phyloP scores from a whole-genome alignment of 2,797 vertebrate species.

The Masticophis lateralis region DNA sequence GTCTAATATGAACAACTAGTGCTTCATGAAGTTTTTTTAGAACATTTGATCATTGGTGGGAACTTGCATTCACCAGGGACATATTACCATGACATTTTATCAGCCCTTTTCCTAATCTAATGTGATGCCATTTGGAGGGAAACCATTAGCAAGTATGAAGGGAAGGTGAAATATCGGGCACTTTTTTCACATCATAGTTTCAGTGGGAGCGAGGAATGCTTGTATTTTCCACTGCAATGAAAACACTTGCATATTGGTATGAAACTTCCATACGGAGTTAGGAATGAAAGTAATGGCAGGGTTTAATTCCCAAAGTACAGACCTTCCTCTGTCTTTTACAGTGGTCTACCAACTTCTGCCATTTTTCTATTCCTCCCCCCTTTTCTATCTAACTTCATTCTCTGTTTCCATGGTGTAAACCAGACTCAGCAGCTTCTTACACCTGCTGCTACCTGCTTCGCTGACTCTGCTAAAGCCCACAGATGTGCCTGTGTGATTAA shows the following conservation, averaged over 20 bases:
- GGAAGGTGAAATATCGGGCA: neutral
- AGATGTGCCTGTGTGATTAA: constrained; percentile 78
- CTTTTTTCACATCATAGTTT: neutral
- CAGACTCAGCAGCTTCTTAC: constrained; percentile 76
- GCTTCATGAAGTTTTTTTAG: neutral
- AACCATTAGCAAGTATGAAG: neutral
- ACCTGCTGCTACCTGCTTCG: constrained; percentile 76
- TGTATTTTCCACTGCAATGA: neutral
- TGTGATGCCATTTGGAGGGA: neutral
- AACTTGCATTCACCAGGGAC: neutral
- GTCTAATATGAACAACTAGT: neutral
- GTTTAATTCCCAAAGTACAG: neutral
- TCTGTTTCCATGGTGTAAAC: constrained; percentile 69
- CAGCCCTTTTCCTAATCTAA: neutral
- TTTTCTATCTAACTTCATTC: neutral
- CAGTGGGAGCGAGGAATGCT: neutral
- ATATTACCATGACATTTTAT: neutral
- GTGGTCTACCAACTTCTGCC: neutral
- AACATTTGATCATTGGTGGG: neutral
- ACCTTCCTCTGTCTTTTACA: neutral
- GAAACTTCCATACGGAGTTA: neutral
- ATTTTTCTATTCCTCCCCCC: neutral
- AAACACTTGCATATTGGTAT: neutral
- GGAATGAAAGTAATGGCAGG: neutral
- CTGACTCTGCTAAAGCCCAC: constrained; percentile 70